phyloP scores from a whole-genome alignment of 37 sponge, comb jelly and placozoan species.

The Haliclona indistincta region DNA sequence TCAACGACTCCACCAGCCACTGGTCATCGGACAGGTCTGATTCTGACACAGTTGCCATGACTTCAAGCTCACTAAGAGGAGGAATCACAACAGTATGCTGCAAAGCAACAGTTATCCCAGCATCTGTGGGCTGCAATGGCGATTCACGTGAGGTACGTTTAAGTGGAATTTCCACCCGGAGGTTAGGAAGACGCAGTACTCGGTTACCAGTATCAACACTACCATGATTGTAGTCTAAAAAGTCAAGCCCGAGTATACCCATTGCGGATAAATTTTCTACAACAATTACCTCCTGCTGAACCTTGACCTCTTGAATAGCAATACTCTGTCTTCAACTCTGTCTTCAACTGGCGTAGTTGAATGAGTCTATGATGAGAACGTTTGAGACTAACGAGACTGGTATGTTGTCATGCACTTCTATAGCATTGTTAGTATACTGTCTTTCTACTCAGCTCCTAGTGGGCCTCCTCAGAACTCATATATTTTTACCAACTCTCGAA shows the following conservation, averaged over 20 bases:
- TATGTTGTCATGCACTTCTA: too few species aligned
- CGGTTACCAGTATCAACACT: not conserved
- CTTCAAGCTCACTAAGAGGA: constrained; percentile 10
- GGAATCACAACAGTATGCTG: constrained; percentile 2
- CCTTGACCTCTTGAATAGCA: not conserved
- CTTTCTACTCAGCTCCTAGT: too few species aligned
- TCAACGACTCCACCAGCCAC: too few species aligned
- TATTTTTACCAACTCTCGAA: too few species aligned
- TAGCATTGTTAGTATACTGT: too few species aligned
- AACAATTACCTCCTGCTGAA: not conserved
- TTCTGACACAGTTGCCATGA: not conserved
- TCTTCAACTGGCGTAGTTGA: too few species aligned
- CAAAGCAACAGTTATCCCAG: not conserved
- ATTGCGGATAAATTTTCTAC: not conserved
- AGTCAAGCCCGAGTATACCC: constrained; percentile 4
- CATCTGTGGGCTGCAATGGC: not conserved
- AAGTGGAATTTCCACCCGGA: not conserved
- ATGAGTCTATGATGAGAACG: too few species aligned
- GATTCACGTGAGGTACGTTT: not conserved
- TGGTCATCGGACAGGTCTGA: too few species aligned
- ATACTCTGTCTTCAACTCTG: not conserved
- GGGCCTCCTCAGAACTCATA: too few species aligned
- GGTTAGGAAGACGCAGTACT: not conserved
- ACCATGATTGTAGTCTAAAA: constrained; percentile 2
- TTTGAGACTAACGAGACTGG: too few species aligned